These are phyloP conservation scores for Pterois miles DNA, from an alignment of 2,797 vertebrate genomes.

Conservation along the genomic window DNA sequence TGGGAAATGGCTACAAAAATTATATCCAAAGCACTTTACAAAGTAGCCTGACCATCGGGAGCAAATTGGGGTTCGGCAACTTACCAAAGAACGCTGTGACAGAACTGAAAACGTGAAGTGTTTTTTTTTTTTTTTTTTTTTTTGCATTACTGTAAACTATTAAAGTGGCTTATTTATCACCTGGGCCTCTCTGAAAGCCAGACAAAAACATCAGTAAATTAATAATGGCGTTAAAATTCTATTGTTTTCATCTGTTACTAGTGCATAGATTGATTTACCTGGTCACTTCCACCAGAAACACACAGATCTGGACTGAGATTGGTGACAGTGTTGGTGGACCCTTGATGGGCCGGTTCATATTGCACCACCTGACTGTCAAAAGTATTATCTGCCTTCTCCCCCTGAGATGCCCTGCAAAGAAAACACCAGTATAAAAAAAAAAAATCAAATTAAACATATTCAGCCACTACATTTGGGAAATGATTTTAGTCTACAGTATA, in stretches of 20 bases:
- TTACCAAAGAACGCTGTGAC: too few species aligned
- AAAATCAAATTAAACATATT: background rate
- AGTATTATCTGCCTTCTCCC: constrained; percentile 70
- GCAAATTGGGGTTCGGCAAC: background rate
- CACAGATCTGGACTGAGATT: constrained; percentile 88
- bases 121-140: background rate
- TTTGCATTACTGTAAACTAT: background rate
- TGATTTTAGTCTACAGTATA: background rate
- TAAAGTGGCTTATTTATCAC: background rate
- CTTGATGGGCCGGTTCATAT: constrained; percentile 85
- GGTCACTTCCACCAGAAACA: constrained; percentile 93
- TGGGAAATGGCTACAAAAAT: background rate
- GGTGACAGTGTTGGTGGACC: constrained; percentile 86
- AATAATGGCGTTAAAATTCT: background rate
- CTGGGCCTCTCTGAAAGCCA: background rate
- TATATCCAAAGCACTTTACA: background rate
- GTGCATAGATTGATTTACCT: constrained; percentile 60
- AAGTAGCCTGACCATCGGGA: too few species aligned
- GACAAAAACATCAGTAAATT: background rate
- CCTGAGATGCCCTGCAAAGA: constrained; percentile 76
- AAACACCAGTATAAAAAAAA: background rate
- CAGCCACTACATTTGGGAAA: too few species aligned
- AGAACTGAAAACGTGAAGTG: background rate
- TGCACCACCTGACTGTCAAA: constrained; percentile 70
- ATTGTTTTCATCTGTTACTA: background rate